Conservation (phyloP, 2,888 invertebrate species). For the Copidosoma aretas region DNA sequence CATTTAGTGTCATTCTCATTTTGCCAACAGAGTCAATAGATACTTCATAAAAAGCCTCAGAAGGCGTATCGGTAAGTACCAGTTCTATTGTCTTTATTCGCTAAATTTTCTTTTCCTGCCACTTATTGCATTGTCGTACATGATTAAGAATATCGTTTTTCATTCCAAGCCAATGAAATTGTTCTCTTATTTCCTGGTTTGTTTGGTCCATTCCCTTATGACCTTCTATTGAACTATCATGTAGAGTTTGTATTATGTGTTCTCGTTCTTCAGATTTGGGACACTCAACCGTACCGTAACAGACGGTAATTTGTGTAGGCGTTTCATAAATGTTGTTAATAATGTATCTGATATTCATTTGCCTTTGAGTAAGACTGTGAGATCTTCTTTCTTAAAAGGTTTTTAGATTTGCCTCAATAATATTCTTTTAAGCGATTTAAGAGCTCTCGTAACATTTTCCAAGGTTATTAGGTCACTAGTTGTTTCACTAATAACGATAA, state of each 20-base stretch:
- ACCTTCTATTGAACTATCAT: slow-evolving; percentile 34
- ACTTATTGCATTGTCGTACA: slow-evolving; percentile 34
- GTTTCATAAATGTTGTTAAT: not conserved
- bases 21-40: slow-evolving; percentile 34
- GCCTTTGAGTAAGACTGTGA: not conserved
- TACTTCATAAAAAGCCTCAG: slow-evolving; percentile 36
- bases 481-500: too few relatives aligned
- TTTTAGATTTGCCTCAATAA: not conserved
- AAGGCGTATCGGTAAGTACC: slow-evolving; percentile 37
- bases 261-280: not conserved
- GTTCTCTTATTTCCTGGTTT: slow-evolving; percentile 24
- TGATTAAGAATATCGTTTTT: slow-evolving; percentile 34
- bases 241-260: slow-evolving; percentile 37
- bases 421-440: too few relatives aligned
- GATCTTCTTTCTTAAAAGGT: not conserved
- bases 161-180: slow-evolving; percentile 39
- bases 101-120: slow-evolving; percentile 39
- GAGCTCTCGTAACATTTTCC: too few relatives aligned
- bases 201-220: slow-evolving; percentile 41
- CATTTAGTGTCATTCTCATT: slow-evolving; percentile 21
- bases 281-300: slow-evolving; percentile 13
- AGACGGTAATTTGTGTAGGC: slow-evolving; percentile 1
- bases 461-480: too few relatives aligned
- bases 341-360: not conserved
- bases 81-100: slow-evolving; percentile 34